phyloP scores from a whole-genome alignment of 2,888 invertebrate species.

The Ophion ellenae region DNA sequence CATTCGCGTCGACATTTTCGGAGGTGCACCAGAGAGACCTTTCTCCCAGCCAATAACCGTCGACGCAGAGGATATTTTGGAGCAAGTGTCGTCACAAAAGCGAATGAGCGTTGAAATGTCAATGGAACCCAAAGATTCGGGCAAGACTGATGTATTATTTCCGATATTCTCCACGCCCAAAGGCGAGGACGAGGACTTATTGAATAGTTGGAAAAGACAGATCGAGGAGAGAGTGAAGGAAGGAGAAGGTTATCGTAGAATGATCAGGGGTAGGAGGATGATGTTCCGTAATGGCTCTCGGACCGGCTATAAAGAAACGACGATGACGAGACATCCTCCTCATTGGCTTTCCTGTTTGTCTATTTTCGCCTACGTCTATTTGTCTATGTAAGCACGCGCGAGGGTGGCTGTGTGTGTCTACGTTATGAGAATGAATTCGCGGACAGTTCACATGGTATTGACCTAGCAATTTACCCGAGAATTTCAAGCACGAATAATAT shows the following conservation, averaged over 20 bases:
- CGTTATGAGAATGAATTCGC: slow-evolving; percentile 31
- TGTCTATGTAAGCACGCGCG: background rate
- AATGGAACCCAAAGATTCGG: no score
- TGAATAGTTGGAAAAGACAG: background rate
- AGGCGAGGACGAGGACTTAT: background rate
- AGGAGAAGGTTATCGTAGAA: slow-evolving; percentile 26
- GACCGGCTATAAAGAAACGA: slow-evolving; percentile 38
- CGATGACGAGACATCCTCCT: slow-evolving; percentile 32
- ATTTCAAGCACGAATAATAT: slow-evolving; percentile 76
- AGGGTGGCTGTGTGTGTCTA: slow-evolving; percentile 7
- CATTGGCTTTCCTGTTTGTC: background rate
- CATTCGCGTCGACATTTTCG: no score
- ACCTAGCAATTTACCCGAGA: slow-evolving; percentile 71
- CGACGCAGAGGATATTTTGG: no score
- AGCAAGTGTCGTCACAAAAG: no score
- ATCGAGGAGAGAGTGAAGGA: background rate
- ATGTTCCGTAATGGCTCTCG: slow-evolving; percentile 48
- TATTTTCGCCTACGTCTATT: background rate
- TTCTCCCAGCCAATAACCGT: no score
- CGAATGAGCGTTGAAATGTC: no score
- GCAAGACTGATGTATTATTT: no score
- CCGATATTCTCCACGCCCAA: no score
- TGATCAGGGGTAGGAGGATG: slow-evolving; percentile 25
- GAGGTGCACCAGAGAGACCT: no score
- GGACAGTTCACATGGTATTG: slow-evolving; percentile 68